Evolutionary conservation across 1,140 invertebrate genomes (phyloP).

Genomic region (Colletes latitarsis): DNA sequence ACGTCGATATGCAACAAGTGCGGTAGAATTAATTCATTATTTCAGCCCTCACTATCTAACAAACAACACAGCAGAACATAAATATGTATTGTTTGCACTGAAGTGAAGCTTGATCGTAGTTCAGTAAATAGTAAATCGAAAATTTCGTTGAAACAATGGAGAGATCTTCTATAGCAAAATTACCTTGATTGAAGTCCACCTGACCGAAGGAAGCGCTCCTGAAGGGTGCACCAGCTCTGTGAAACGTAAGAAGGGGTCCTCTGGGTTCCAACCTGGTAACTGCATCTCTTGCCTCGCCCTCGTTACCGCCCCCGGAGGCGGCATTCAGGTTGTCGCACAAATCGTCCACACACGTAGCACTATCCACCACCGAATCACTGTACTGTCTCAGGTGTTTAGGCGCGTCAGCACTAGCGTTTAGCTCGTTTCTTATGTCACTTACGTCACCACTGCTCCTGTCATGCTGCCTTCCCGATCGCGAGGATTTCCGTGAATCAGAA

Average conservation of each 20-base stretch:
- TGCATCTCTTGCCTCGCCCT: conserved; percentile 71
- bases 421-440: conserved; percentile 61
- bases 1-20: neutral
- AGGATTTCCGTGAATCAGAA: conserved; percentile 49
- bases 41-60: too few relatives aligned
- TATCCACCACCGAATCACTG: conserved; percentile 75
- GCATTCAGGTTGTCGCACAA: conserved; percentile 71
- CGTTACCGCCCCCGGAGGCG: conserved; percentile 47
- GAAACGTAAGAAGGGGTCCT: conserved; percentile 71
- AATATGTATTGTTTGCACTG: too few relatives aligned
- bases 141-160: too few relatives aligned
- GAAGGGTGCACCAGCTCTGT: conserved; percentile 80
- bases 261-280: conserved; percentile 76
- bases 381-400: conserved; percentile 72
- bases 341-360: conserved; percentile 67
- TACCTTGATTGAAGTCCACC: conserved; percentile 85
- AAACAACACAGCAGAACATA: too few relatives aligned
- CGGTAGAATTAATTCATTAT: too few relatives aligned
- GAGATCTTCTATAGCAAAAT: conserved; percentile 11
- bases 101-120: too few relatives aligned
- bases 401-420: conserved; percentile 45
- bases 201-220: conserved; percentile 92
- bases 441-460: conserved; percentile 67
- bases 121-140: too few relatives aligned
- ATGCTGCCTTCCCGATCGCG: conserved; percentile 46